Evolutionary conservation across 2,797 vertebrate genomes (phyloP).

Genomic region (Pogoniulus pusillus): DNA sequence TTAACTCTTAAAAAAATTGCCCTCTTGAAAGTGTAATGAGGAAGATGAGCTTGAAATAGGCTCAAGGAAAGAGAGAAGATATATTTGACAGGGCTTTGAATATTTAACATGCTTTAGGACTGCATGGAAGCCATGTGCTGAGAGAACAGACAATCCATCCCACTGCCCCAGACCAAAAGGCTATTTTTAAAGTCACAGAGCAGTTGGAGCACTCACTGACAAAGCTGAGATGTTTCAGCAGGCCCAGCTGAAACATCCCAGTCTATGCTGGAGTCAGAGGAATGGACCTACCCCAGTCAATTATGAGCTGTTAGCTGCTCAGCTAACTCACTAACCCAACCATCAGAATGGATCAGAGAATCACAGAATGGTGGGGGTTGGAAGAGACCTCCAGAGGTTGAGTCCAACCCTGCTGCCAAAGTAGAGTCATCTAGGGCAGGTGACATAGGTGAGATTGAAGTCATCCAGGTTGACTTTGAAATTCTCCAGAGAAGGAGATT

Average conservation of each 20-base stretch:
- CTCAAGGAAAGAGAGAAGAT: neutral
- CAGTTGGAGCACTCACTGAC: neutral
- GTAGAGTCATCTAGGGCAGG: too few species aligned
- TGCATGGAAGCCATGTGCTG: neutral
- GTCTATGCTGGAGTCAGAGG: neutral
- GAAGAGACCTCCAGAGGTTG: too few species aligned
- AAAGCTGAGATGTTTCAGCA: neutral
- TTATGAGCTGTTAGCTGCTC: neutral
- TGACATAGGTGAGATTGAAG: too few species aligned
- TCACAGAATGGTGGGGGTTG: too few species aligned
- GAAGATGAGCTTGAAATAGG: constrained; percentile 15
- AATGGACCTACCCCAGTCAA: neutral
- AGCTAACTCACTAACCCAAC: neutral
- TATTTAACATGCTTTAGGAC: constrained; percentile 41
- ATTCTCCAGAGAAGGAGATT: too few species aligned
- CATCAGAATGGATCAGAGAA: neutral
- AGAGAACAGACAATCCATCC: neutral
- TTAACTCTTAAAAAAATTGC: neutral
- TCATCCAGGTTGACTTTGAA: too few species aligned
- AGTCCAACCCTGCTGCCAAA: too few species aligned
- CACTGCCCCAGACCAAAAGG: neutral
- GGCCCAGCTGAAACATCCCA: neutral
- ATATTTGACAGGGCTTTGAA: constrained; percentile 38
- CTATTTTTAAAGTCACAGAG: neutral
- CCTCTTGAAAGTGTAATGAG: constrained; percentile 18